A percentile compares a stretch with the other conserved stretches of the same genome.
Conservation (phyloP, 2,888 invertebrate species). For the Zaprionus lineosus region DNA sequence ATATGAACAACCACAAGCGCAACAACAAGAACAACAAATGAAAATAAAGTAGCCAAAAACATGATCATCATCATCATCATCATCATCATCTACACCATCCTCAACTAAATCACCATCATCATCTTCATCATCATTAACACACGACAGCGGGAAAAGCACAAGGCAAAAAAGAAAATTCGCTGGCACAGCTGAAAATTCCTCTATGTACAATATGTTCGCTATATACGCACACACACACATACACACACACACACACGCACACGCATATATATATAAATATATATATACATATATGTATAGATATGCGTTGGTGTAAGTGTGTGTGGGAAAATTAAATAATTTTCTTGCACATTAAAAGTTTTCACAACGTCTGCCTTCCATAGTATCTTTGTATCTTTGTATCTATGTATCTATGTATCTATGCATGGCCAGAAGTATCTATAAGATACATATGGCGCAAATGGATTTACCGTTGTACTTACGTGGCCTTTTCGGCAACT, state of each 20-base stretch:
- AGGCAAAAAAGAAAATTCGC: slow-evolving; percentile 42
- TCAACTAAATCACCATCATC: slow-evolving; percentile 18
- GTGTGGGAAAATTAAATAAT: slow-evolving; percentile 76
- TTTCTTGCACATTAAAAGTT: slow-evolving; percentile 75
- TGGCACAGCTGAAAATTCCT: slow-evolving; percentile 43
- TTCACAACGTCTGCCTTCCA: slow-evolving; percentile 53
- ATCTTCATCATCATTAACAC: not conserved
- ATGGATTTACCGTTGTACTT: slow-evolving; percentile 59
- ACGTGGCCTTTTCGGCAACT: slow-evolving; percentile 53
- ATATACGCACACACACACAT: not conserved
- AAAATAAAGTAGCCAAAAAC: slow-evolving; percentile 69
- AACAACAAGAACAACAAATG: slow-evolving; percentile 38
- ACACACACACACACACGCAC: not conserved
- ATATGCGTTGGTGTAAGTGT: slow-evolving; percentile 28
- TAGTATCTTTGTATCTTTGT: too few relatives aligned
- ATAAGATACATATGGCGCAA: slow-evolving; percentile 71
- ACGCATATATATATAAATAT: slow-evolving; percentile 1
- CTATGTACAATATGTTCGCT: slow-evolving; percentile 7
- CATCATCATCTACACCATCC: slow-evolving; percentile 33
- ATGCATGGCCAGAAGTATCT: slow-evolving; percentile 56
- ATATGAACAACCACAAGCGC: slow-evolving; percentile 57
- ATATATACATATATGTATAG: not conserved
- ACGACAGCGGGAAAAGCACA: slow-evolving; percentile 25
- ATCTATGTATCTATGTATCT: slow-evolving; percentile 24
- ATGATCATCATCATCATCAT: slow-evolving; percentile 37